These are phyloP conservation scores for Lepidothrix coronata DNA, from an alignment of 2,113 vertebrate genomes.

Conservation along the genomic window DNA sequence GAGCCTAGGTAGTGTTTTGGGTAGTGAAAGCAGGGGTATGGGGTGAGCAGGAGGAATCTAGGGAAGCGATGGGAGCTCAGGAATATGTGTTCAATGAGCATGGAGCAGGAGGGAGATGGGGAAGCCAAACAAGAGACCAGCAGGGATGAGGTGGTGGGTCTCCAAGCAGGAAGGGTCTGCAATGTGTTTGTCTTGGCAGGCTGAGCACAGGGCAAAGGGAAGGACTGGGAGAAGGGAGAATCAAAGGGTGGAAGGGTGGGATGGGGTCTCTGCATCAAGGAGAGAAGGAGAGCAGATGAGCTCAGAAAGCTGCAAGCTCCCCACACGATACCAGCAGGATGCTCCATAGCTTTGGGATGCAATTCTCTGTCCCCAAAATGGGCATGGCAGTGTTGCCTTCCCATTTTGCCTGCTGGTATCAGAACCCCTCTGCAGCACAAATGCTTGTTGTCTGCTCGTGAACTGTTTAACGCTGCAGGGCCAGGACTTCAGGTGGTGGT, in stretches of 20 bases:
- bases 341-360: neutral
- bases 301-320: neutral
- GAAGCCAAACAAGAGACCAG: neutral
- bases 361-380: neutral
- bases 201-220: neutral
- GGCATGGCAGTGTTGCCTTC: neutral
- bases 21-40: neutral
- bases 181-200: neutral
- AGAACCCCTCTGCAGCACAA: neutral
- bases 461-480: neutral
- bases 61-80: fast-evolving
- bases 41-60: neutral
- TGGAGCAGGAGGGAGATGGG: neutral
- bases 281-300: neutral
- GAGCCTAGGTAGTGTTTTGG: neutral
- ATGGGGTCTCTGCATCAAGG: neutral
- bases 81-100: neutral
- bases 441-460: fast-evolving
- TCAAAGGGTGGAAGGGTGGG: neutral
- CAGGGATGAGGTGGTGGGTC: neutral
- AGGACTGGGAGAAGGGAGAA: neutral
- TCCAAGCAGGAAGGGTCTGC: neutral
- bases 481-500: neutral
- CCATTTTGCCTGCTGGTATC: neutral
- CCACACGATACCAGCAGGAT: neutral